A percentile compares a stretch with the other conserved stretches of the same genome.
These are phyloP conservation scores for Sciurus vulgaris DNA, from an alignment of 2,797 vertebrate genomes.

Conservation along the genomic window DNA sequence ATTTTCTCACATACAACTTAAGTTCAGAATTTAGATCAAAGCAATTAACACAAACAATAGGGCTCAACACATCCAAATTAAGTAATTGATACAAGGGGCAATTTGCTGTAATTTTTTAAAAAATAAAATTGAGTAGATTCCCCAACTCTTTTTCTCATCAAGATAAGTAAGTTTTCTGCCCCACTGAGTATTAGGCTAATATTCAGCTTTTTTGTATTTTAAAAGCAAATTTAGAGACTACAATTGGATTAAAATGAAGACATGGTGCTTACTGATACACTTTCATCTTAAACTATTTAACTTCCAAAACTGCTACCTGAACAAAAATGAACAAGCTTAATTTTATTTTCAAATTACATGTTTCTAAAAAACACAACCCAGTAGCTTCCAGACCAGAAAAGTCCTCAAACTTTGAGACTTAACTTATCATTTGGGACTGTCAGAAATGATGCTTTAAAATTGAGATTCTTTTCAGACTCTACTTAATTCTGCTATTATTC, in stretches of 20 bases:
- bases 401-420: not conserved
- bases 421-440: constrained; percentile 44
- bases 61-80: not conserved
- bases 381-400: constrained; percentile 54
- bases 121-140: constrained; percentile 42
- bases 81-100: not conserved
- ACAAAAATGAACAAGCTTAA: constrained; percentile 70
- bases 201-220: constrained; percentile 72
- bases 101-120: constrained; percentile 50
- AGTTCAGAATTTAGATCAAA: not conserved
- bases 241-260: constrained; percentile 65
- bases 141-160: constrained; percentile 61
- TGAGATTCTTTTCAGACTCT: not conserved
- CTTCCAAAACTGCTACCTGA: constrained; percentile 71
- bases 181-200: constrained; percentile 64
- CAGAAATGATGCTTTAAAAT: constrained; percentile 51
- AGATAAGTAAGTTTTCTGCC: constrained; percentile 74
- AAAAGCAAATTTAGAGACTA: constrained; percentile 73
- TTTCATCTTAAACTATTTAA: constrained; percentile 74
- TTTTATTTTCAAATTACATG: constrained; percentile 73
- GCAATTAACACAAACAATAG: not conserved
- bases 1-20: not conserved
- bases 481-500: not conserved
- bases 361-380: constrained; percentile 54
- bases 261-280: constrained; percentile 55